These are phyloP conservation scores for Recurvirostra avosetta DNA, from an alignment of 2,113 vertebrate genomes.

Conservation along the genomic window DNA sequence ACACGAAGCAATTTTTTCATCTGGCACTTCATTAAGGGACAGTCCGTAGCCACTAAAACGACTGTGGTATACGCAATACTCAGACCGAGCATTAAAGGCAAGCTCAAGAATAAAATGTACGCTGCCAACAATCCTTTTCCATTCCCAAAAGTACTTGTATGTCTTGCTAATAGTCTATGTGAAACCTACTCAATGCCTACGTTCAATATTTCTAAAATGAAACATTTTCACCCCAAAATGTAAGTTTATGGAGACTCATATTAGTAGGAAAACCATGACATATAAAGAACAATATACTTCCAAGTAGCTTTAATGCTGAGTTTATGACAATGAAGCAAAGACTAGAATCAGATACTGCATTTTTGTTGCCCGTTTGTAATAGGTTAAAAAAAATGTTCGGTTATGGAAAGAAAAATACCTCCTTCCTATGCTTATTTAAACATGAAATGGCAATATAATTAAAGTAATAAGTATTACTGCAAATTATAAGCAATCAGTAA, in stretches of 20 bases:
- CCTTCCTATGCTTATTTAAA: not conserved
- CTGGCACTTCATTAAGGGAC: not conserved
- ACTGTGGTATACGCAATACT: not conserved
- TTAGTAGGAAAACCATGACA: not conserved
- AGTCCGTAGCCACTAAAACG: not conserved
- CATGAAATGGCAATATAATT: conserved; percentile 31
- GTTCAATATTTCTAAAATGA: not conserved
- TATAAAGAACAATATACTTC: not conserved
- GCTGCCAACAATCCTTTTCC: not conserved
- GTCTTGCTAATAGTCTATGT: not conserved
- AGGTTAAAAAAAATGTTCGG: not conserved
- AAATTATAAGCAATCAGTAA: conserved; percentile 19
- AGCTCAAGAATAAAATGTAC: not conserved
- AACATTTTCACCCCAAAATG: not conserved
- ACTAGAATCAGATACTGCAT: not conserved
- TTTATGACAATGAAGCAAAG: not conserved
- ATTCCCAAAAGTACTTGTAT: not conserved
- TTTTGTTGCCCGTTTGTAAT: not conserved
- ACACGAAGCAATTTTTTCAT: not conserved
- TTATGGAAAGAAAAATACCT: not conserved
- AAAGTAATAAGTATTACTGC: not conserved
- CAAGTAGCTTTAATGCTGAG: not conserved
- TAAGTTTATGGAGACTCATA: not conserved
- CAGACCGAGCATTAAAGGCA: not conserved
- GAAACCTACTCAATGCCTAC: not conserved